phyloP scores from a whole-genome alignment of 2,797 vertebrate species.

The Tangara arthus region DNA sequence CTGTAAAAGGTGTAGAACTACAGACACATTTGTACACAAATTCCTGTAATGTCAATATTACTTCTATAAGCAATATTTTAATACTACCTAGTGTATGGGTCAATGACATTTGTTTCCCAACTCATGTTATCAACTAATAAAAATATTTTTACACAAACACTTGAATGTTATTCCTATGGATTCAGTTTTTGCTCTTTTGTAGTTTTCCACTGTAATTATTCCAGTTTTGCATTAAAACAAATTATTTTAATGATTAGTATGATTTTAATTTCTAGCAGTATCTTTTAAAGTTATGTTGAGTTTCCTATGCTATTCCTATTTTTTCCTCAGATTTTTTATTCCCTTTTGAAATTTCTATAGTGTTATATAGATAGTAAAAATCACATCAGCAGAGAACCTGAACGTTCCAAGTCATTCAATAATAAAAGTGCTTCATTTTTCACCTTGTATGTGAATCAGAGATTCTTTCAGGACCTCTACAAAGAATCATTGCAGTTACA shows the following conservation, averaged over 20 bases:
- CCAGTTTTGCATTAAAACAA: background rate
- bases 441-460: background rate
- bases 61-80: background rate
- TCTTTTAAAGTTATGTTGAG: background rate
- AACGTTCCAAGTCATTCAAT: background rate
- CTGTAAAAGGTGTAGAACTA: background rate
- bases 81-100: background rate
- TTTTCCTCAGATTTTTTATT: background rate
- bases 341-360: background rate
- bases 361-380: background rate
- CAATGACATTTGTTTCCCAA: background rate
- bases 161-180: background rate
- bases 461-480: background rate
- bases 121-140: background rate
- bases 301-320: background rate
- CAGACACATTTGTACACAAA: background rate
- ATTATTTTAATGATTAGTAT: background rate
- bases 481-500: background rate
- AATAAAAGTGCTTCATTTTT: background rate
- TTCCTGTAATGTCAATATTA: background rate
- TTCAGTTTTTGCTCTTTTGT: background rate
- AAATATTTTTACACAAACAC: background rate
- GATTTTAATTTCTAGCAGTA: background rate
- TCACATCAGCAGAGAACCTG: background rate
- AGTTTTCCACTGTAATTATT: background rate